These are phyloP conservation scores for Danio rerio DNA, from an alignment of 2,113 vertebrate genomes.

Conservation along the genomic window GRCz12tu NC_133192.1:50231501-50232000, in stretches of 20 bases:
- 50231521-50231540: too few species aligned
- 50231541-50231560: too few species aligned
- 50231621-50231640: too few species aligned
- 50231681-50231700: too few species aligned
- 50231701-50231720: background rate
- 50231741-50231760: background rate
- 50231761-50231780: background rate
- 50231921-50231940: background rate
- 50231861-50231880: background rate
- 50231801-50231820: background rate
- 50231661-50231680: too few species aligned
- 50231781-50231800: background rate
- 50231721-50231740: background rate
- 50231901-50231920: constrained; percentile 1
- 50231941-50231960: background rate
- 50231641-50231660: too few species aligned
- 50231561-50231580: too few species aligned
- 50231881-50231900: constrained; percentile 5
- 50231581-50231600: too few species aligned
- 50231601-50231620: too few species aligned
- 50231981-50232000: too few species aligned
- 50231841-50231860: background rate
- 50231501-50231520: too few species aligned
- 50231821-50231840: background rate
- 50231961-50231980: too few species aligned